A percentile compares a stretch with the other conserved stretches of the same genome.
Evolutionary conservation across 2,888 invertebrate genomes (phyloP).

Genomic region (Eupithecia insigniata): DNA sequence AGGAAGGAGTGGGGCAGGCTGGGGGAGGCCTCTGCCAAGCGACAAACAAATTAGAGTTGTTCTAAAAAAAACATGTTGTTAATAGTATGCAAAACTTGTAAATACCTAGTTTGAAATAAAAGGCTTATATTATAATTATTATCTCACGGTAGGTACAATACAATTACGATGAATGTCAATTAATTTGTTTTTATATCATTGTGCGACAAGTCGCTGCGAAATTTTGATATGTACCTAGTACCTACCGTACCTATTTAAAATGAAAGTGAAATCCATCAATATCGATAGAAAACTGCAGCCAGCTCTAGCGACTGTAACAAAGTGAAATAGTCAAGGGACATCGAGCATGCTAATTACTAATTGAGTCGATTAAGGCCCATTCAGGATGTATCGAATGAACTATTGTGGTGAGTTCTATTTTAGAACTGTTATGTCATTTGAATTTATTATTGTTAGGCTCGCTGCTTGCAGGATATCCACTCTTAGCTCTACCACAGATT

Average conservation of each 20-base stretch:
- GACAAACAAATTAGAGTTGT: no score
- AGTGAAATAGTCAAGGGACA: slow-evolving; percentile 22
- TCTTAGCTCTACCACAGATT: not conserved
- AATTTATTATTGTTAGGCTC: not conserved
- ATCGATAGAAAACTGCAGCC: slow-evolving; percentile 5
- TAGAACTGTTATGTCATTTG: slow-evolving; percentile 5
- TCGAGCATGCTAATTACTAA: slow-evolving; percentile 44
- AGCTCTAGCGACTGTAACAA: not conserved
- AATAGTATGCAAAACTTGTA: no score
- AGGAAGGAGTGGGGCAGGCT: no score
- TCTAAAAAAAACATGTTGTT: no score
- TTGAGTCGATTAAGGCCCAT: slow-evolving; percentile 41
- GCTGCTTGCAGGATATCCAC: not conserved
- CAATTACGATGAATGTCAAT: no score
- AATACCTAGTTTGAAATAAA: no score
- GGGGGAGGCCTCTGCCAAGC: no score
- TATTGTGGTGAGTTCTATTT: slow-evolving; percentile 33
- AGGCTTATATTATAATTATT: no score
- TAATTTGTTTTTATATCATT: not conserved
- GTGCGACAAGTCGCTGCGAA: not conserved
- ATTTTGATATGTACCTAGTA: not conserved
- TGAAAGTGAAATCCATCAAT: not conserved
- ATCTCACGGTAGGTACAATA: no score
- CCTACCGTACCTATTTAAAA: no score
- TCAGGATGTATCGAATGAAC: slow-evolving; percentile 35